Conservation (phyloP, 1,140 invertebrate genomes). For the Hormaphis cornu region DNA sequence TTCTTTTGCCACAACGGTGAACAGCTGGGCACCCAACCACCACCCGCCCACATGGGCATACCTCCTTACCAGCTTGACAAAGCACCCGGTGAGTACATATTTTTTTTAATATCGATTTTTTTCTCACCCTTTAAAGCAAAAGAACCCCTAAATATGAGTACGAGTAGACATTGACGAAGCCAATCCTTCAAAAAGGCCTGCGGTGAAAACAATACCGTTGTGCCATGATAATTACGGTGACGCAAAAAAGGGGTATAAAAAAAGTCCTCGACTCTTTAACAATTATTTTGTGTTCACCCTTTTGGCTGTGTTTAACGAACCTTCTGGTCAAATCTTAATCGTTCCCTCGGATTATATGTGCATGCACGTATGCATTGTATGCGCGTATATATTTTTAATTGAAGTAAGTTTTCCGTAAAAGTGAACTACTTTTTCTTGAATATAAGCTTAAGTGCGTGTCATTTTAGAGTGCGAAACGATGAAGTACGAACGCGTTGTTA, state of each 20-base stretch:
- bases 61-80: slow-evolving; percentile 83
- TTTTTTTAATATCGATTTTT: slow-evolving; percentile 29
- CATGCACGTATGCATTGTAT: too few relatives aligned
- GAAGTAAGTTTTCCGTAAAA: slow-evolving; percentile 1
- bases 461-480: neutral
- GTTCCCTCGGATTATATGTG: slow-evolving; percentile 14
- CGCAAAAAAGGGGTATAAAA: slow-evolving; percentile 18
- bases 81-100: slow-evolving; percentile 52
- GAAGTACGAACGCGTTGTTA: neutral
- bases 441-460: neutral
- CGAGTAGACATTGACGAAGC: slow-evolving; percentile 29
- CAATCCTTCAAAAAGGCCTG: slow-evolving; percentile 29
- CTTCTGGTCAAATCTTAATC: slow-evolving; percentile 27
- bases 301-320: slow-evolving; percentile 3
- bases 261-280: slow-evolving; percentile 30
- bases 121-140: slow-evolving; percentile 9
- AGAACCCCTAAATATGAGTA: slow-evolving; percentile 30
- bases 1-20: slow-evolving; percentile 86
- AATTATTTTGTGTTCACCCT: slow-evolving; percentile 20
- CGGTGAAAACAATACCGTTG: slow-evolving; percentile 31
- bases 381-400: too few relatives aligned
- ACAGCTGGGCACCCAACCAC: slow-evolving; percentile 73
- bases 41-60: slow-evolving; percentile 94
- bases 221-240: slow-evolving; percentile 29
- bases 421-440: slow-evolving; percentile 19